A percentile compares a stretch with the other conserved stretches of the same genome.
Evolutionary conservation across 2,797 vertebrate species (phyloP).

Genomic region (Pseudochirops corinnae): DNA sequence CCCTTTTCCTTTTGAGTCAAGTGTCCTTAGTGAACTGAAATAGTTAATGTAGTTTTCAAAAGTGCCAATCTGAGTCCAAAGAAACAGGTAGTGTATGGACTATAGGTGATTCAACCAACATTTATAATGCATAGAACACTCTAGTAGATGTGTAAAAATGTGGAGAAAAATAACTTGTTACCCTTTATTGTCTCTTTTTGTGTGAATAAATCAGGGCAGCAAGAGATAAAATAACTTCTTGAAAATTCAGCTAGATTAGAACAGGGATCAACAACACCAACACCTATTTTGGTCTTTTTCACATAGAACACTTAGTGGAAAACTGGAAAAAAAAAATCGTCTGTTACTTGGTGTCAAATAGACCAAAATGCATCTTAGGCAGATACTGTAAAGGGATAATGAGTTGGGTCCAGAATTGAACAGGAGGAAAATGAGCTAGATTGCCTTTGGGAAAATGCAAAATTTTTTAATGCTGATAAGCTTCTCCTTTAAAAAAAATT

Average conservation of each 20-base stretch:
- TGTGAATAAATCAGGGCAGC: background rate
- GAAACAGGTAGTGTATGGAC: background rate
- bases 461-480: background rate
- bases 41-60: background rate
- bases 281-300: background rate
- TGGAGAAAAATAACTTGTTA: background rate
- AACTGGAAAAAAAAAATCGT: background rate
- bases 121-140: background rate
- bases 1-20: background rate
- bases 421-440: background rate
- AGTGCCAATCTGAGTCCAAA: background rate
- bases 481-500: background rate
- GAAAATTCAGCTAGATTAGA: background rate
- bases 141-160: background rate
- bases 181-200: background rate
- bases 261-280: background rate
- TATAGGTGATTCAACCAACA: background rate
- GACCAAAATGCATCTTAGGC: background rate
- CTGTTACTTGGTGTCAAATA: background rate
- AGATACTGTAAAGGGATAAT: background rate
- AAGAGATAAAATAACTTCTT: background rate
- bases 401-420: background rate
- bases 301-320: background rate
- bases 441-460: background rate
- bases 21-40: background rate